Evolutionary conservation across 92 coral and sea anemone genomes (phyloP).

Genomic region (Galaxea fascicularis): DNA sequence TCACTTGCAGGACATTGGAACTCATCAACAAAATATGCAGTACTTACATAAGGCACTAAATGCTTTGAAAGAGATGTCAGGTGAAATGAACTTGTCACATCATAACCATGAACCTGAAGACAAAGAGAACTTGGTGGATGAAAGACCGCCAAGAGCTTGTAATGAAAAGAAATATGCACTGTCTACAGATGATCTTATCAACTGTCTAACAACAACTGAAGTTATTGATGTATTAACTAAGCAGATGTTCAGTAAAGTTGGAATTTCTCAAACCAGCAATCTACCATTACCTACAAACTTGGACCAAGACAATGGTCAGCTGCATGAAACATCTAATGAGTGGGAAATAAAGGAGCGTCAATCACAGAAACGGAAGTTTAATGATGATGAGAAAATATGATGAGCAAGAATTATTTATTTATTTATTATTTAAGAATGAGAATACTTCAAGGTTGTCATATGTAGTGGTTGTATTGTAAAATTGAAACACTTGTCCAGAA

Average conservation of each 20-base stretch:
- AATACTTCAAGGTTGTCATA: too few species aligned
- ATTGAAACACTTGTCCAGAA: too few species aligned
- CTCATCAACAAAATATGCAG: slow-evolving; percentile 72
- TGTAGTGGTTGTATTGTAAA: too few species aligned
- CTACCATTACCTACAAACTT: neutral
- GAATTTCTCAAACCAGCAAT: slow-evolving; percentile 25
- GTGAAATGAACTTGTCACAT: neutral
- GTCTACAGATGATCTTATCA: slow-evolving; percentile 71
- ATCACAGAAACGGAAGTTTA: slow-evolving; percentile 2
- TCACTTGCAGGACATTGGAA: slow-evolving; percentile 66
- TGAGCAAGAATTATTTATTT: neutral
- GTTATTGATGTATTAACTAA: slow-evolving; percentile 67
- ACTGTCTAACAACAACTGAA: slow-evolving; percentile 79
- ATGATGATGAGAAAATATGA: neutral
- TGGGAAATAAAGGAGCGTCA: neutral
- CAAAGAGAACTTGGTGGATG: neutral
- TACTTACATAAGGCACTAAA: slow-evolving; percentile 62
- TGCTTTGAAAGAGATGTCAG: slow-evolving; percentile 12
- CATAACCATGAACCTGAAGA: neutral
- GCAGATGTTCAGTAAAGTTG: slow-evolving; percentile 60
- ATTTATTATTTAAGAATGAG: too few species aligned
- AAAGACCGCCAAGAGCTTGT: neutral
- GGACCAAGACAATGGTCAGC: neutral
- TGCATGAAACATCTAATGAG: neutral
- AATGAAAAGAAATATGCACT: slow-evolving; percentile 1